Evolutionary conservation across 2,797 vertebrate species (phyloP), one percentile per base, ranked within the genome.

Genomic region (Anabacerthia variegaticeps): DNA sequence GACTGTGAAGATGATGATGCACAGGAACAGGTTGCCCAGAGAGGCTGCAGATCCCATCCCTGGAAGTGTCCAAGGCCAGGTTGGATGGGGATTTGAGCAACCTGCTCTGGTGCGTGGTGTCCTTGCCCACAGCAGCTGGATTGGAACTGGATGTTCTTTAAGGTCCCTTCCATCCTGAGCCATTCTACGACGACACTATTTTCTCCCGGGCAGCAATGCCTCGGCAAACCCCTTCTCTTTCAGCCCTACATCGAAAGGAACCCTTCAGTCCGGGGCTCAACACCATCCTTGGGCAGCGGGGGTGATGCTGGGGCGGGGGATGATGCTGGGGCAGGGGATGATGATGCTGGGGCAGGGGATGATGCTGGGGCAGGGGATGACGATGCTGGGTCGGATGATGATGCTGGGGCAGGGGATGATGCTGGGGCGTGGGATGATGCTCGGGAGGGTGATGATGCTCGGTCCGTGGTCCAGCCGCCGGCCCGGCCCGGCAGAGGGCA

Each of bases 31-130:
- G 37, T 0, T 9, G 52, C 44, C 34, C 73, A 1, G 30, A 32
- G n/a, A 0, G 2, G 65, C 46, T 0, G 49, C 0, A 72, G 37
- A 0, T 3, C 21, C 5, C 12, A 4, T 6, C 7, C 32, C 46
- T 0, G 32, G 36, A 52, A 27, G 20, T 2, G 49, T 1, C 16
- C 41, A 2, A 6, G 68, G 23, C 23, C 23, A 0, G 18, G 3
- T 0, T 3, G 55, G 32, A 48, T 26, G 23, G 32, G 32, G 23
- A 11, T 34, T n/a, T 48, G n/a, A 34, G 17, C 43, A 34, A 34
- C 12, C 43, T 7, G 23, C 2, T 46, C 43, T 34, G 13, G 12
- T 34, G 32, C 4, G 6, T n/a, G 43, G 23, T 46, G 17, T 46
- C 43, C 22, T 15, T 34, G 32, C 32, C 12, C 23, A 26, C 9